Percentiles rank a stretch among this genome's conserved stretches.
Evolutionary conservation across 1,140 invertebrate species (phyloP).

Genomic region (Marisa cornuarietis): DNA sequence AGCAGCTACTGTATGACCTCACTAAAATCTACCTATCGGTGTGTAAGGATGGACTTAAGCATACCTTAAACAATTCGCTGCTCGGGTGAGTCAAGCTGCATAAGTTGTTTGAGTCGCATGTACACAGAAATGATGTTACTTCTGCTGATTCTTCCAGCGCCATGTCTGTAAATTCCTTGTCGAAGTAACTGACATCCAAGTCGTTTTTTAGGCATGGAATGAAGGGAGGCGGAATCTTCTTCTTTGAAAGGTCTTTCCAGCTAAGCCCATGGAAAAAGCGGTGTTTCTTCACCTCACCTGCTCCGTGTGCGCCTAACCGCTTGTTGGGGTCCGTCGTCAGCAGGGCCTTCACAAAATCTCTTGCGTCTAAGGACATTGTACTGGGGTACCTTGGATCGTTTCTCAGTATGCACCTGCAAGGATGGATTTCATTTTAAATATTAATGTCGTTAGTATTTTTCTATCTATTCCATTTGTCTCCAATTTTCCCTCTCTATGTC

Average conservation of each 20-base stretch:
- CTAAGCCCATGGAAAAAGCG: constrained; percentile 90
- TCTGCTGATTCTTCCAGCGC: constrained; percentile 87
- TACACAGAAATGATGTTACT: too few species aligned
- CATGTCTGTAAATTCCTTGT: constrained; percentile 94
- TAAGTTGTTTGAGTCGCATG: too few species aligned
- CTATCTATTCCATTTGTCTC: too few species aligned
- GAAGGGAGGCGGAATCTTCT: constrained; percentile 92
- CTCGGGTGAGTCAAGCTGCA: too few species aligned
- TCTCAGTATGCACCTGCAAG: constrained; percentile 79
- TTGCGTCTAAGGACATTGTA: constrained; percentile 71
- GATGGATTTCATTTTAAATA: constrained; percentile 36
- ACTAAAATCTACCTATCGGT: too few species aligned
- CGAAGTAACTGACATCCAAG: constrained; percentile 94
- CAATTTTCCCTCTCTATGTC: too few species aligned
- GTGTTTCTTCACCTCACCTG: constrained; percentile 90
- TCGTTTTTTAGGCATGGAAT: constrained; percentile 86
- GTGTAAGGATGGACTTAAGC: too few species aligned
- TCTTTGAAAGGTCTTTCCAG: constrained; percentile 88
- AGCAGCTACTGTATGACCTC: too few species aligned
- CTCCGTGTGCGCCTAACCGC: constrained; percentile 78
- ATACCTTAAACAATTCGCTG: too few species aligned
- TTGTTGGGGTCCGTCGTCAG: constrained; percentile 88
- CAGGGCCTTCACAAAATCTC: constrained; percentile 78
- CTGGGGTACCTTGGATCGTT: constrained; percentile 87
- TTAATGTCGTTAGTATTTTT: too few species aligned